Base-by-base conservation (phyloP, 2,797 vertebrate genomes). In the Columba guinea region DNA sequence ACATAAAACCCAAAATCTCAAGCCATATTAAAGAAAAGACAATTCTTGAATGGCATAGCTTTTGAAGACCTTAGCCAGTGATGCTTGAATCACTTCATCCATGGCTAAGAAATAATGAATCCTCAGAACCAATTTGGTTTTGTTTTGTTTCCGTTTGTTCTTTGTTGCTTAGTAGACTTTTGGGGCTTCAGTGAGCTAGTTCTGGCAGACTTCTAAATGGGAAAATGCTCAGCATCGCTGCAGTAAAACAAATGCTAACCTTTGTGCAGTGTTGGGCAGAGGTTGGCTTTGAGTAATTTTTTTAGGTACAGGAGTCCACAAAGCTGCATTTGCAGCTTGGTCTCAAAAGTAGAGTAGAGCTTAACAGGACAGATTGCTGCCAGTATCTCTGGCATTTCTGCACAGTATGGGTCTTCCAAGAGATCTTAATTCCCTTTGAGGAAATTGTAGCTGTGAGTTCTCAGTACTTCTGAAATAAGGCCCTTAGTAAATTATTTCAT, bases 121-220 rank as follows among this genome's bases (percentile, higher is more conserved):
- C 28, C 58, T 81, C 27, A 78, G 87, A 91, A 86, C 21, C 58
- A 75, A 5, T 13, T 78, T 81, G 27, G 30, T 53, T 93, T 91
- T 86, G 87, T 94, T 96, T 84, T 95, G 77, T 87, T 96, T 94
- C 37, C 60, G 58, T 95, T 94, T 96, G 71, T 84, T 89, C 55
- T 89, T 77, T 91, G 94, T 95, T 95, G 88, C 90, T 90, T 86
- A 79, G 92, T 90, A 89, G 77, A 24, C 83, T 91, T 91, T 14
- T 64, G 35, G 55, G 78, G 65, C 41, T 94, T 92, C 44, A 77
- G 51, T n/a, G 68, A 92, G 68, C 52, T 41, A 58, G 75, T 84
- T 95, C 60, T 3, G 4, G 63, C 78, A 90, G 37, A 14, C 58
- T 87, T 88, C 59, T 70, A 67, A 87, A 69, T 67, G 75, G 86